Evolutionary conservation across 2,888 invertebrate species (phyloP).

Genomic region (Ariolimax columbianus): DNA sequence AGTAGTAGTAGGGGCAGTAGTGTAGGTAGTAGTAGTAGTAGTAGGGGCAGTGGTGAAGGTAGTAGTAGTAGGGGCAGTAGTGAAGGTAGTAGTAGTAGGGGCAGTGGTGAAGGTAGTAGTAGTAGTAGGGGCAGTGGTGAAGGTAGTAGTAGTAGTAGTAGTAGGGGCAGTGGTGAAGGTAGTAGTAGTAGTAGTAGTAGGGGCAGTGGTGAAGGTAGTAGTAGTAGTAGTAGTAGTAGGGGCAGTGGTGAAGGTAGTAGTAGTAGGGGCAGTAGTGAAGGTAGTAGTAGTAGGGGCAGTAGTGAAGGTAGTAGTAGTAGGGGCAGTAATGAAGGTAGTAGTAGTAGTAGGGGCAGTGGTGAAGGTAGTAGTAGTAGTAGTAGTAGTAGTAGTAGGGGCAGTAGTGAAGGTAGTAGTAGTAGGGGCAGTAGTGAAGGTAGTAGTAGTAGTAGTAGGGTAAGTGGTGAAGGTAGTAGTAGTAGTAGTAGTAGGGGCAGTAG

Average conservation of each 20-base stretch:
- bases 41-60: constrained; percentile 27
- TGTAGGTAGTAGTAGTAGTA: constrained; percentile 35
- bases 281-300: constrained; percentile 6
- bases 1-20: constrained; percentile 33
- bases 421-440: constrained; percentile 28
- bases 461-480: constrained; percentile 18
- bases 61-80: constrained; percentile 31
- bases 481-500: no score
- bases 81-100: constrained; percentile 34
- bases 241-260: constrained; percentile 10
- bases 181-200: neutral
- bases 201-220: neutral
- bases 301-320: neutral
- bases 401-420: constrained; percentile 1
- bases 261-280: constrained; percentile 8
- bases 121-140: neutral
- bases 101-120: constrained; percentile 2
- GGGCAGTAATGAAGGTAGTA: neutral
- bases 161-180: neutral
- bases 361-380: neutral
- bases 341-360: neutral
- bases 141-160: neutral
- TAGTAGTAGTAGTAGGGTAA: constrained; percentile 17
- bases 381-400: neutral
- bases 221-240: constrained; percentile 22